Percentiles rank a stretch among this genome's conserved stretches.
phyloP scores from a whole-genome alignment of 1,140 invertebrate genomes.

The Bemisia tabaci region DNA sequence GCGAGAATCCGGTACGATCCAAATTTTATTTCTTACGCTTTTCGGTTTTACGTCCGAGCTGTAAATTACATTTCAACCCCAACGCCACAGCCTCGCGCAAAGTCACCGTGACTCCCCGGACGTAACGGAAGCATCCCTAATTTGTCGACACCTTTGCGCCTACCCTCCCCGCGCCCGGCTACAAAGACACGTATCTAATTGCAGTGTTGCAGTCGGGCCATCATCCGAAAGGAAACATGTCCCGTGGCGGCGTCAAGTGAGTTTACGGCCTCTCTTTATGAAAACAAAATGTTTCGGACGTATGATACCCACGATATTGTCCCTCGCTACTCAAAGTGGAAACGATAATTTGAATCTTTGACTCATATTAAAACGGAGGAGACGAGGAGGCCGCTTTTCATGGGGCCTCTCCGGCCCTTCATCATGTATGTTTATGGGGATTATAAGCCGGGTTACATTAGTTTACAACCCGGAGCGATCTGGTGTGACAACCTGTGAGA shows the following conservation, averaged over 20 bases:
- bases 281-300: not conserved
- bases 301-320: not conserved
- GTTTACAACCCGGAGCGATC: not conserved
- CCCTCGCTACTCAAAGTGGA: not conserved
- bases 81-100: too few species aligned
- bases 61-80: too few species aligned
- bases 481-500: not conserved
- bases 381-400: not conserved
- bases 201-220: too few species aligned
- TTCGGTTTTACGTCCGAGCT: too few species aligned
- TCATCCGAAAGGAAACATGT: too few species aligned
- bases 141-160: too few species aligned
- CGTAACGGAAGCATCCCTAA: too few species aligned
- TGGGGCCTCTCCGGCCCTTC: not conserved
- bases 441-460: not conserved
- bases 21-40: too few species aligned
- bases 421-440: not conserved
- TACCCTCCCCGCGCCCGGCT: too few species aligned
- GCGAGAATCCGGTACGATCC: too few species aligned
- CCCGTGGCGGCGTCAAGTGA: not conserved
- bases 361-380: not conserved
- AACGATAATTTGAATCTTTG: not conserved
- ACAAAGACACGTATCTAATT: too few species aligned
- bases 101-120: too few species aligned
- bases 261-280: not conserved